Evolutionary conservation across 2,113 vertebrate genomes (phyloP).

Genomic region (Podarcis muralis): DNA sequence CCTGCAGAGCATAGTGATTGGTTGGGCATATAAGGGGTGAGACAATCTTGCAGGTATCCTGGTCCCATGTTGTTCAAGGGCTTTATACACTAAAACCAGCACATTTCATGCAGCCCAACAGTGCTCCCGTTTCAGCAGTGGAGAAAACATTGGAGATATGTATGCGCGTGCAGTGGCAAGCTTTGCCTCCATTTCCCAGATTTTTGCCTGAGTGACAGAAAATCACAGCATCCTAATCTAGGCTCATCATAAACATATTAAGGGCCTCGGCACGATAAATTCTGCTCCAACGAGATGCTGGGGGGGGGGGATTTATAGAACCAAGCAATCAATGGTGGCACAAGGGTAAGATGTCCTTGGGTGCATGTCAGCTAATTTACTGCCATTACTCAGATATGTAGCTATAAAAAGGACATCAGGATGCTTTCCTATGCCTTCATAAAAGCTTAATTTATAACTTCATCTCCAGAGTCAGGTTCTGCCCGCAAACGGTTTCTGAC

Average conservation of each 20-base stretch:
- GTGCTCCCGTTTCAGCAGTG: not conserved
- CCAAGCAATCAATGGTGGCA: not conserved
- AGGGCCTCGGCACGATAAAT: not conserved
- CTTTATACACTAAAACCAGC: too few species aligned
- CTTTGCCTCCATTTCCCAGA: not conserved
- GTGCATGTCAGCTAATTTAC: constrained; percentile 27
- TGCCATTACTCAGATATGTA: not conserved
- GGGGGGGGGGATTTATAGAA: not conserved
- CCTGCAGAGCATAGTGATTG: too few species aligned
- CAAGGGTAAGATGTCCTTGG: constrained; percentile 29
- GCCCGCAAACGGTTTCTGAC: constrained; percentile 13
- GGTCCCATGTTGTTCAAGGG: too few species aligned
- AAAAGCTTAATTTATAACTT: constrained; percentile 42
- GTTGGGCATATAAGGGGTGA: too few species aligned
- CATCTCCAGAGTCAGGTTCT: constrained; percentile 1
- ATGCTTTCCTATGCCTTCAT: constrained; percentile 26
- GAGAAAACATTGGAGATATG: not conserved
- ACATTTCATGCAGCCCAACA: not conserved
- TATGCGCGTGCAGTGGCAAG: not conserved
- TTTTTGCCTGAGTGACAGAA: not conserved
- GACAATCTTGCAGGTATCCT: too few species aligned
- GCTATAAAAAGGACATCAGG: constrained; percentile 40
- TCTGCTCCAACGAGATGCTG: not conserved
- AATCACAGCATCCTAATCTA: not conserved
- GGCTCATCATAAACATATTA: not conserved